These are phyloP conservation scores for Agrotis ipsilon DNA, from an alignment of 2,888 invertebrate species.

Conservation along the genomic window DNA sequence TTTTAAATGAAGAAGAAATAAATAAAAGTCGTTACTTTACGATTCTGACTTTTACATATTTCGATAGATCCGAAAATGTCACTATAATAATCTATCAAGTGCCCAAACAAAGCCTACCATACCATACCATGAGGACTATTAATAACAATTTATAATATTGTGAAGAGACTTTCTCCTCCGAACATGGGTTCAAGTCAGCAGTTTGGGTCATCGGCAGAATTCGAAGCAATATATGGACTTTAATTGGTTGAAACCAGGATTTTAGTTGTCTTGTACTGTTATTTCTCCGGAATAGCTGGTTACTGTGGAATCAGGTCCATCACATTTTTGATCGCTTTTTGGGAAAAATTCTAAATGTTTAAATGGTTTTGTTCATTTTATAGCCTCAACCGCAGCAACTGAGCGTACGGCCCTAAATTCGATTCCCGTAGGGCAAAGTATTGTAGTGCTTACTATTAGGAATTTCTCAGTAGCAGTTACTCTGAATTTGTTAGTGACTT, in stretches of 20 bases:
- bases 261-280: conserved; percentile 38
- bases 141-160: conserved; percentile 78
- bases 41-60: conserved; percentile 14
- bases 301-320: background rate
- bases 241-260: conserved; percentile 56
- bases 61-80: conserved; percentile 3
- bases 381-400: no score
- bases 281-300: conserved; percentile 37
- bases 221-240: conserved; percentile 57
- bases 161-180: conserved; percentile 70
- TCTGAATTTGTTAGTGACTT: no score
- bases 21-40: background rate
- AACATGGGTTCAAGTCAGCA: conserved; percentile 59
- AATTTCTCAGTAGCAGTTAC: no score
- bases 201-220: conserved; percentile 55
- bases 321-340: background rate
- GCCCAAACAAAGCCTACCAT: conserved; percentile 61
- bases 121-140: conserved; percentile 67
- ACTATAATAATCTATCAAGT: conserved; percentile 49
- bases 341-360: background rate
- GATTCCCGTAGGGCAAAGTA: no score
- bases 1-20: no score
- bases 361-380: no score
- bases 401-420: no score
- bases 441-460: no score